Evolutionary conservation across 2,113 vertebrate genomes (phyloP).

Genomic region (Lepus europaeus): DNA sequence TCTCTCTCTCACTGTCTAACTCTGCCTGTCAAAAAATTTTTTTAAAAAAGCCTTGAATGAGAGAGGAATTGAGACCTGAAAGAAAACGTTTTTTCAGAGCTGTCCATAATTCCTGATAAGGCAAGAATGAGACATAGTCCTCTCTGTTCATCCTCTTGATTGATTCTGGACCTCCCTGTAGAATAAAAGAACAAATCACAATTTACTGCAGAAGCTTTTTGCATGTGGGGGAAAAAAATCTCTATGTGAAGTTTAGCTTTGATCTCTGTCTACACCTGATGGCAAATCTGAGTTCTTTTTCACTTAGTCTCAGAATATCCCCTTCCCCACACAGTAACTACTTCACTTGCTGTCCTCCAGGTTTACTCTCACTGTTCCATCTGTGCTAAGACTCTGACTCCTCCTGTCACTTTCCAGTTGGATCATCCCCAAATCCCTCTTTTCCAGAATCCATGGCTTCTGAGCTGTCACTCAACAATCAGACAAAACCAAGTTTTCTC

Average conservation of each 20-base stretch:
- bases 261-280: not conserved
- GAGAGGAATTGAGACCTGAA: too few species aligned
- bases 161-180: not conserved
- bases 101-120: not conserved
- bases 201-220: not conserved
- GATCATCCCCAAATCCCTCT: not conserved
- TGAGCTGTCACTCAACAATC: fast-evolving
- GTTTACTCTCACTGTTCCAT: not conserved
- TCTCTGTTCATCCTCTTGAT: not conserved
- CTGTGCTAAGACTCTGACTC: not conserved
- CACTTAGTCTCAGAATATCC: not conserved
- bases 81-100: not conserved
- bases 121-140: not conserved
- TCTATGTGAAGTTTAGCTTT: not conserved
- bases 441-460: not conserved
- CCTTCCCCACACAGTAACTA: not conserved
- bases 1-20: too few species aligned
- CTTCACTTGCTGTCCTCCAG: not conserved
- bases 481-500: not conserved
- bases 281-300: not conserved
- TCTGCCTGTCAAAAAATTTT: too few species aligned
- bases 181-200: not conserved
- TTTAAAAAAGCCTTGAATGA: too few species aligned
- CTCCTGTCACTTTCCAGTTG: not conserved
- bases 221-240: not conserved